These are phyloP conservation scores for Lobophora halterata DNA, from an alignment of 2,888 invertebrate species.

Conservation along the genomic window DNA sequence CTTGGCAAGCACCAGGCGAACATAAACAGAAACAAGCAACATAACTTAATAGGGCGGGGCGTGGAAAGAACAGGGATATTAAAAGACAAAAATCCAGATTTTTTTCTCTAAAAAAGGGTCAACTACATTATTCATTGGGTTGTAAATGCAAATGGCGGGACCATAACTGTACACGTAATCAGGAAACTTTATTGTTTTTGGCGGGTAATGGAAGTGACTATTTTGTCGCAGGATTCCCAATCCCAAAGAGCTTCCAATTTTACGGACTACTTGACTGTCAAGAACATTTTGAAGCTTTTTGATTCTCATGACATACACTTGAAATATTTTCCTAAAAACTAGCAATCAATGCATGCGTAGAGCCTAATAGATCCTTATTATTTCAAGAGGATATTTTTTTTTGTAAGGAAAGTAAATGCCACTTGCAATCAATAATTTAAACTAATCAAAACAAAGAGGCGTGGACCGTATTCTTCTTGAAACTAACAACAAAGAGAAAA, in stretches of 20 bases:
- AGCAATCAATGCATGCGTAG: too few relatives aligned
- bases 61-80: conserved; percentile 29
- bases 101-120: conserved; percentile 35
- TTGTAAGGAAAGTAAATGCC: too few relatives aligned
- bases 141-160: conserved; percentile 52
- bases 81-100: conserved; percentile 18
- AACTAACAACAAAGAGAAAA: conserved; percentile 32
- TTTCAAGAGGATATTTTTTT: too few relatives aligned
- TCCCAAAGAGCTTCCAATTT: conserved; percentile 18
- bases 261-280: conserved; percentile 18
- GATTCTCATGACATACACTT: too few relatives aligned
- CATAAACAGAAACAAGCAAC: too few relatives aligned
- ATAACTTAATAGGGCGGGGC: conserved; percentile 25
- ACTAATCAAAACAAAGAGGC: not conserved
- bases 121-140: conserved; percentile 57
- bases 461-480: conserved; percentile 9
- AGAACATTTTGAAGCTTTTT: conserved; percentile 17
- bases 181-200: conserved; percentile 48
- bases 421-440: too few relatives aligned
- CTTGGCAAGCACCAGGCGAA: conserved; percentile 26
- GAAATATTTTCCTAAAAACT: too few relatives aligned
- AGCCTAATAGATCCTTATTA: too few relatives aligned
- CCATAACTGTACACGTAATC: conserved; percentile 50
- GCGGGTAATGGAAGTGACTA: conserved; percentile 20
- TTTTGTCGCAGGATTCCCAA: conserved; percentile 18